Base-by-base conservation (phyloP, 1,140 invertebrate species). In the Samia ricini region DNA sequence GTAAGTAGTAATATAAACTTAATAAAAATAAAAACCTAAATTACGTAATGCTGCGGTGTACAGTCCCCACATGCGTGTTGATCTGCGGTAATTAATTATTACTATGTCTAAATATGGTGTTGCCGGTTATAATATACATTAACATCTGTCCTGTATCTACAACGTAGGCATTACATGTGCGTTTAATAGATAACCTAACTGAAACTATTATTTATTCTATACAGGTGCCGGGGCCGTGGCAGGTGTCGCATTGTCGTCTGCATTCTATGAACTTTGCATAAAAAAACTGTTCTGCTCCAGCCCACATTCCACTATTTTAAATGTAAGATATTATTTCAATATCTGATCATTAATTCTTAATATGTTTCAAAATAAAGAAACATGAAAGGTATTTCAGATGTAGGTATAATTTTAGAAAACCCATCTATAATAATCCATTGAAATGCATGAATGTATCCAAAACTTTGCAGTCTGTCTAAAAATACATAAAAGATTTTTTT, bases 211-310 rank as follows among this genome's bases (percentile, higher is more conserved):
- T 79, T 77, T 77, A 88, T 86, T 83, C 85, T 58, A 74, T 72
- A 78, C 81, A 86, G 85, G 83, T 88, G 81, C 68, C 60, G 55
- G 74, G 72, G 76, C 72, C 74, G 61, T 66, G 76, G 83, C 84
- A 88, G 84, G 81, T 88, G 85, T 83, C 72, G 73, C 74, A 80
- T 86, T 81, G 81, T 83, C 78, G 61, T 78, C 77, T 79, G 79
- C 74, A 77, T 75, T 74, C 76, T 80, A 77, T 83, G 78, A 83
- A 81, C 76, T 85, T 81, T 82, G 79, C 78, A 88, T 88, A 86
- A 88, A n/a, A n/a, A 81, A 82, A 85, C 76, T 69, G 71, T 77
- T 74, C 72, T 66, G 71, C 69, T 71, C 24, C 19, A 63, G 59
- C 64, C 60, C 64, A 57, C 64, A 73, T 62, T 65, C 64, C 49